Evolutionary conservation across 2,113 vertebrate genomes (phyloP).

Genomic region (Rhipidura dahli): DNA sequence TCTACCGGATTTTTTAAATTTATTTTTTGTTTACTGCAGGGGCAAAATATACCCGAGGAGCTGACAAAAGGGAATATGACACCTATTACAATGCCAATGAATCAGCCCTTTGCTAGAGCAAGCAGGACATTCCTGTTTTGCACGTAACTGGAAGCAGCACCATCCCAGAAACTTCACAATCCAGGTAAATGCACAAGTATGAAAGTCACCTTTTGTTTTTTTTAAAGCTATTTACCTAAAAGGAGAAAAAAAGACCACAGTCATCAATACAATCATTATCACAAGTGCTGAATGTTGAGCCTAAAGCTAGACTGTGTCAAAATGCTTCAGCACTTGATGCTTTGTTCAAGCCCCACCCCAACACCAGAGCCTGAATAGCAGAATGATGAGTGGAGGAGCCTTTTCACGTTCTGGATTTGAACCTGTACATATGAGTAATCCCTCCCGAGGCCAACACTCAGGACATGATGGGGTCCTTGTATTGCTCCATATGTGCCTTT

Average conservation of each 20-base stretch:
- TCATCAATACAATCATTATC: not conserved
- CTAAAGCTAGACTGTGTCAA: not conserved
- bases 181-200: constrained; percentile 8
- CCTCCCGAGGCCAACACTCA: not conserved
- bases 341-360: not conserved
- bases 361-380: not conserved
- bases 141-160: not conserved
- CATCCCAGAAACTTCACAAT: not conserved
- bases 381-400: not conserved
- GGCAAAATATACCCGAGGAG: constrained; percentile 22
- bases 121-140: constrained; percentile 53
- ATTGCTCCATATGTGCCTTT: not conserved
- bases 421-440: not conserved
- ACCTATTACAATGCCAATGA: constrained; percentile 9
- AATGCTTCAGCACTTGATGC: not conserved
- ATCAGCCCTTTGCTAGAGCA: constrained; percentile 22
- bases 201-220: not conserved
- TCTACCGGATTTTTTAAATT: constrained; percentile 40
- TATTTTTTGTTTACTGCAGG: constrained; percentile 39
- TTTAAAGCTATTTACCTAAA: not conserved
- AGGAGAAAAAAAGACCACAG: not conserved
- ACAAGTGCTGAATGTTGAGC: not conserved
- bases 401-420: not conserved
- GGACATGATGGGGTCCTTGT: not conserved
- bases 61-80: constrained; percentile 47